Conservation (phyloP, 2,797 vertebrate species). For the Enteromius thamalakanensis region DNA sequence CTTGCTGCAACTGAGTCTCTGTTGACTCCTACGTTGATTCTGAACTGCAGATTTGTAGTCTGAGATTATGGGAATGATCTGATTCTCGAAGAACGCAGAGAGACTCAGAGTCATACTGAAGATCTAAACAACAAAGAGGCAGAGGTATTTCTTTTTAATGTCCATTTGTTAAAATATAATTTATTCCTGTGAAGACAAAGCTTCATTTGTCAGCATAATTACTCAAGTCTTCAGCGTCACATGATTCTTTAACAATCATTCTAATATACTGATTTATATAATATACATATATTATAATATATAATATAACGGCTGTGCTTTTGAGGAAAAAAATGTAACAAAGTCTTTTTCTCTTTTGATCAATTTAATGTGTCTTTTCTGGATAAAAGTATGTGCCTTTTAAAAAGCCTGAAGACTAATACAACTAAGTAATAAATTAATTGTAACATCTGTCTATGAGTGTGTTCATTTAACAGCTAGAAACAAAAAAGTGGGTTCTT, state of each 20-base stretch:
- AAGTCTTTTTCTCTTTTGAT: neutral
- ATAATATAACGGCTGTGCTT: no score
- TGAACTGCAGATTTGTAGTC: constrained; percentile 93
- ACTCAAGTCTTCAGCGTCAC: neutral
- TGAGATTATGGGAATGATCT: constrained; percentile 91
- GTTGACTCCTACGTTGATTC: constrained; percentile 84
- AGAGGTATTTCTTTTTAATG: neutral
- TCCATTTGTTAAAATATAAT: neutral
- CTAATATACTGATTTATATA: neutral
- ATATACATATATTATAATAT: no score
- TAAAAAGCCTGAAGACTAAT: neutral
- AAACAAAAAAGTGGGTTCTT: neutral
- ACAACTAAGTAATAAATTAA: neutral
- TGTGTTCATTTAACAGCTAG: neutral
- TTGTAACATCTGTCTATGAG: neutral
- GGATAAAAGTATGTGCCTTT: neutral
- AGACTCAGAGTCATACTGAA: constrained; percentile 96
- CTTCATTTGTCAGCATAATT: neutral
- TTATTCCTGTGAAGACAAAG: no score
- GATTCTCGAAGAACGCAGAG: constrained; percentile 94
- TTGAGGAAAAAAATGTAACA: neutral
- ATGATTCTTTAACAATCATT: neutral
- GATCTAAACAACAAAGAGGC: constrained; percentile 78
- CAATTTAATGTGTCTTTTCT: neutral
- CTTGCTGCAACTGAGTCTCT: constrained; percentile 83